A percentile compares a stretch with the other conserved stretches of the same genome.
Conservation (phyloP, 37 sponge, comb jelly and placozoan species). For the Diacarnus erythraeanus region DNA sequence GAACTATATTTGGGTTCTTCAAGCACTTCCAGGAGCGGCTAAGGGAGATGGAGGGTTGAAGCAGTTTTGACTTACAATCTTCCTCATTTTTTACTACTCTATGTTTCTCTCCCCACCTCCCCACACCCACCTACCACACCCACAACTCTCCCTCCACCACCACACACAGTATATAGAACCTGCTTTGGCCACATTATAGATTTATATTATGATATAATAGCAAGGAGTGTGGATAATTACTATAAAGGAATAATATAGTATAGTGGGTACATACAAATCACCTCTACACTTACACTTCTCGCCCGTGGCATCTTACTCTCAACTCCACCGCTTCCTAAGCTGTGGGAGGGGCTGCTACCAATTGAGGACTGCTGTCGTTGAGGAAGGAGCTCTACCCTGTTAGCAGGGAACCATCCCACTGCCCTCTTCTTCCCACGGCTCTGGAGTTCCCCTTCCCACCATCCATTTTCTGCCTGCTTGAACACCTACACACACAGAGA, state of each 20-base stretch:
- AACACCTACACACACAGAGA: conserved; percentile 22
- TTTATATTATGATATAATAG: too few relatives aligned
- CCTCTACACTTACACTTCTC: conserved; percentile 15
- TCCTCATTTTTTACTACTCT: too few relatives aligned
- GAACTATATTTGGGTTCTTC: conserved; percentile 21
- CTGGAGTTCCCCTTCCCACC: conserved; percentile 92
- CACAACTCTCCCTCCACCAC: neutral
- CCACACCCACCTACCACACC: neutral
- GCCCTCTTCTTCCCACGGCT: conserved; percentile 61
- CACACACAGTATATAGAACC: neutral
- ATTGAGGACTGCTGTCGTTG: neutral
- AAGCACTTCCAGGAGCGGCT: conserved; percentile 46
- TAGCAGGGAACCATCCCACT: conserved; percentile 81
- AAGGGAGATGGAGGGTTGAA: conserved; percentile 10
- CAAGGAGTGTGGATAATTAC: too few relatives aligned
- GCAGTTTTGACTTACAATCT: neutral
- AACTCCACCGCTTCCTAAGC: neutral
- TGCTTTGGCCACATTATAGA: neutral
- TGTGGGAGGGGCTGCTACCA: neutral
- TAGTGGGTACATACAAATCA: too few relatives aligned
- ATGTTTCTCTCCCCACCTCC: too few relatives aligned
- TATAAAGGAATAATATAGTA: too few relatives aligned
- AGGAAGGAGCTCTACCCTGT: conserved; percentile 59
- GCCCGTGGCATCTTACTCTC: neutral
- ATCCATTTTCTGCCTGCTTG: conserved; percentile 64